Conservation (phyloP, 2,113 vertebrate genomes). For the human region DNA sequence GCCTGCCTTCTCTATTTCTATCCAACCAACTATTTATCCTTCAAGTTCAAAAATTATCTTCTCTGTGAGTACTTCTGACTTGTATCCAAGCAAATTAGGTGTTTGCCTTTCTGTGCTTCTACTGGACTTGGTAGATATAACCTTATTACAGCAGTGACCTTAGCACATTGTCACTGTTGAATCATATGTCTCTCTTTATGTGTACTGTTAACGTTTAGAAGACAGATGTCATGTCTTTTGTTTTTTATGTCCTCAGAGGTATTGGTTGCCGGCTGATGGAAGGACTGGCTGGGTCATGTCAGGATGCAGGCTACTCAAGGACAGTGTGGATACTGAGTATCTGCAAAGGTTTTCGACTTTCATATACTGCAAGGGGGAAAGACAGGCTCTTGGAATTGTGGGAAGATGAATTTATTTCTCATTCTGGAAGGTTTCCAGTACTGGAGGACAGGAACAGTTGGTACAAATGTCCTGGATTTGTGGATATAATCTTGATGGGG, state of each 20-base stretch:
- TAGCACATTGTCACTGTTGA: not conserved
- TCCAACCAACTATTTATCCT: not conserved
- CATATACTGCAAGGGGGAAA: not conserved
- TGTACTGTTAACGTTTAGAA: not conserved
- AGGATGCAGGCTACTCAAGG: not conserved
- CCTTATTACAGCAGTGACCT: not conserved
- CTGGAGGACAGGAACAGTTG: constrained; percentile 55
- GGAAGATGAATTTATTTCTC: constrained; percentile 43
- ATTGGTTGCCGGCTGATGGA: not conserved
- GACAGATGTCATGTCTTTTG: not conserved
- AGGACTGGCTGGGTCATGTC: not conserved
- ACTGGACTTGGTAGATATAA: not conserved
- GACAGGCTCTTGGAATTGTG: not conserved
- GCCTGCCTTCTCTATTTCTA: not conserved
- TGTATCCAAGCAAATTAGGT: not conserved
- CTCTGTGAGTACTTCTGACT: not conserved
- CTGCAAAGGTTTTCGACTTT: not conserved
- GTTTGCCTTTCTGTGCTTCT: not conserved
- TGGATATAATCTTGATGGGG: not conserved
- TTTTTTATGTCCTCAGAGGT: not conserved
- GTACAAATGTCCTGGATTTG: constrained; percentile 58
- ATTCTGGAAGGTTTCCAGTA: constrained; percentile 58
- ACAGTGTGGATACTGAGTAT: not conserved
- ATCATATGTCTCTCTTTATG: not conserved
- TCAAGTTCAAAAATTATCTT: not conserved